These are phyloP conservation scores for Trematocara nigrifrons DNA, from an alignment of 2,113 vertebrate genomes.

Conservation along the genomic window DNA sequence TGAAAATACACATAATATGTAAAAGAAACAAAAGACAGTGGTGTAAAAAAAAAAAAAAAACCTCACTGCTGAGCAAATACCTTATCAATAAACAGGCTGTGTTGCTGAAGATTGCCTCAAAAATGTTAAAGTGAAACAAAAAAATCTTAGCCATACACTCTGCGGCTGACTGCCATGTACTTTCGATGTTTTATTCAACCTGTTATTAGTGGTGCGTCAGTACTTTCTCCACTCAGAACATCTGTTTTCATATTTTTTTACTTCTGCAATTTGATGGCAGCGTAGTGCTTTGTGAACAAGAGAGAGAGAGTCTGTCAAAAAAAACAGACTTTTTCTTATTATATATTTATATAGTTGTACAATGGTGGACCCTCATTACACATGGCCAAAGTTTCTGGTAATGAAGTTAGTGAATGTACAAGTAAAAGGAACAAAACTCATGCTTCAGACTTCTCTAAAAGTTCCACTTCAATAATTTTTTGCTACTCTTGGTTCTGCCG, in stretches of 20 bases:
- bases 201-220: neutral
- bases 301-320: neutral
- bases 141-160: neutral
- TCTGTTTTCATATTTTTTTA: neutral
- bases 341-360: neutral
- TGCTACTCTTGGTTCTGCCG: neutral
- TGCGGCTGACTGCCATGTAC: neutral
- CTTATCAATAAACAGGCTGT: neutral
- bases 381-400: neutral
- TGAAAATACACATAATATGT: neutral
- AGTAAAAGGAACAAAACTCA: neutral
- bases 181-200: neutral
- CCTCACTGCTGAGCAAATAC: neutral
- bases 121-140: neutral
- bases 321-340: neutral
- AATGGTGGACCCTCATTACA: neutral
- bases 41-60: neutral
- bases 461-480: neutral
- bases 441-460: neutral
- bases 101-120: neutral
- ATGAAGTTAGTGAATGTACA: neutral
- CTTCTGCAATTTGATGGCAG: neutral
- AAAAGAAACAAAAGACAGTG: neutral
- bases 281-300: neutral
- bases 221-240: neutral